phyloP scores from a whole-genome alignment of 2,888 invertebrate genomes.

The Aquatica leii region DNA sequence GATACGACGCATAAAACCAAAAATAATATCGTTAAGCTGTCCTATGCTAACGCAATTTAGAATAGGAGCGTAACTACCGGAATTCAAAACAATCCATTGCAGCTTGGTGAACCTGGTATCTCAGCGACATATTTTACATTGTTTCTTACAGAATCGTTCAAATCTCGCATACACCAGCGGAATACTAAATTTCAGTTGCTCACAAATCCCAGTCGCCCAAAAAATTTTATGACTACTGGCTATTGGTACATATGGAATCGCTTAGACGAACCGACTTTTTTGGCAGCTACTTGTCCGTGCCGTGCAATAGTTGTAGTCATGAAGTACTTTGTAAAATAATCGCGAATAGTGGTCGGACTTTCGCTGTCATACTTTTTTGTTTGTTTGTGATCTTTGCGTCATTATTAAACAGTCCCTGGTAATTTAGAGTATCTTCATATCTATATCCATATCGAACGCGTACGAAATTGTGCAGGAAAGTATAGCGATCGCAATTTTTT shows the following conservation, averaged over 20 bases:
- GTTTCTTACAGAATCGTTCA: too few species aligned
- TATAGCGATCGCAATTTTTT: too few species aligned
- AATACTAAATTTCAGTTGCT: not conserved
- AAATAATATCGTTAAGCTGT: too few species aligned
- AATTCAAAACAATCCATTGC: too few species aligned
- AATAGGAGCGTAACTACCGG: too few species aligned
- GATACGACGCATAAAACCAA: too few species aligned
- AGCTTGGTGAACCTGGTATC: too few species aligned
- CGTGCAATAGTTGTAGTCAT: not conserved
- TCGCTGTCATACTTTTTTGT: not conserved
- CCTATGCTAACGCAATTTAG: too few species aligned
- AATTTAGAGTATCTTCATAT: not conserved
- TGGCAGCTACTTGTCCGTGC: not conserved
- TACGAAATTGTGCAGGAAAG: too few species aligned
- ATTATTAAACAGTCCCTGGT: not conserved
- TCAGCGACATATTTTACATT: too few species aligned
- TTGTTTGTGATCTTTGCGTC: not conserved
- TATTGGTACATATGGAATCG: not conserved
- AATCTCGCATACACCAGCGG: not conserved
- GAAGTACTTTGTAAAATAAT: not conserved
- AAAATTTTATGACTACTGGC: not conserved
- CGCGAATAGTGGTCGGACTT: not conserved
- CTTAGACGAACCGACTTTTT: not conserved
- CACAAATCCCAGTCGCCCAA: not conserved
- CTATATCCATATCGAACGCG: not conserved